phyloP scores from a whole-genome alignment of 23 tunicate species.

The Ciona savignyi region DNA sequence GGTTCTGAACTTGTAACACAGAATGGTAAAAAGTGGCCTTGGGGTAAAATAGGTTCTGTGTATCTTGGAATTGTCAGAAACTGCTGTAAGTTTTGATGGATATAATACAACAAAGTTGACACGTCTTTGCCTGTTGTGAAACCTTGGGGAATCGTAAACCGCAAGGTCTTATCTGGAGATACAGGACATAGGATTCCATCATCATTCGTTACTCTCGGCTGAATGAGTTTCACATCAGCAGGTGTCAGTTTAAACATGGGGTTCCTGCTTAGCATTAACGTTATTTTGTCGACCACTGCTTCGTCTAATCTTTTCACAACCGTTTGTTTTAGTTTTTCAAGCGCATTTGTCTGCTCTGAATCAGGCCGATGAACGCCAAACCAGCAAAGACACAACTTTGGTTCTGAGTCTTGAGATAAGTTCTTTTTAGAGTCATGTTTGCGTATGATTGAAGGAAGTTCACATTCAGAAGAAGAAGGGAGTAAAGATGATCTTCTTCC shows the following conservation, averaged over 20 bases:
- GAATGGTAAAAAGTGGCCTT: conserved; percentile 25
- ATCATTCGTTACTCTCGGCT: conserved; percentile 29
- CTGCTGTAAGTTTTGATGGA: conserved; percentile 67
- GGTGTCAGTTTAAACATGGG: conserved; percentile 59
- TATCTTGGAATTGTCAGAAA: conserved; percentile 60
- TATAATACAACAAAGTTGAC: conserved; percentile 48
- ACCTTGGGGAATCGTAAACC: conserved; percentile 18
- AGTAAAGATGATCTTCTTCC: conserved; percentile 57
- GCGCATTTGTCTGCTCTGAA: conserved; percentile 19
- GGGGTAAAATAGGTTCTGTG: conserved; percentile 14
- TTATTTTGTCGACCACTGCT: conserved; percentile 53
- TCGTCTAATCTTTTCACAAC: conserved; percentile 59
- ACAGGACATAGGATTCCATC: too few relatives aligned
- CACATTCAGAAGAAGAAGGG: background rate
- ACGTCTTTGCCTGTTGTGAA: too few relatives aligned
- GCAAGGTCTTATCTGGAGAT: background rate
- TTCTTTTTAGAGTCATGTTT: background rate
- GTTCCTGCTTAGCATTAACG: conserved; percentile 45
- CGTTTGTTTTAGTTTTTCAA: conserved; percentile 30
- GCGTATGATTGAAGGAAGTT: background rate
- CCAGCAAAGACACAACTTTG: conserved; percentile 40
- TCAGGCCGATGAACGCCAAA: conserved; percentile 53
- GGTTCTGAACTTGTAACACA: background rate
- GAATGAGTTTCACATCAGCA: conserved; percentile 58
- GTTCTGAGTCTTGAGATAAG: background rate